Evolutionary conservation across 1,140 invertebrate species (phyloP), one percentile per base, ranked within the genome.

Genomic region (Portunus trituberculatus): DNA sequence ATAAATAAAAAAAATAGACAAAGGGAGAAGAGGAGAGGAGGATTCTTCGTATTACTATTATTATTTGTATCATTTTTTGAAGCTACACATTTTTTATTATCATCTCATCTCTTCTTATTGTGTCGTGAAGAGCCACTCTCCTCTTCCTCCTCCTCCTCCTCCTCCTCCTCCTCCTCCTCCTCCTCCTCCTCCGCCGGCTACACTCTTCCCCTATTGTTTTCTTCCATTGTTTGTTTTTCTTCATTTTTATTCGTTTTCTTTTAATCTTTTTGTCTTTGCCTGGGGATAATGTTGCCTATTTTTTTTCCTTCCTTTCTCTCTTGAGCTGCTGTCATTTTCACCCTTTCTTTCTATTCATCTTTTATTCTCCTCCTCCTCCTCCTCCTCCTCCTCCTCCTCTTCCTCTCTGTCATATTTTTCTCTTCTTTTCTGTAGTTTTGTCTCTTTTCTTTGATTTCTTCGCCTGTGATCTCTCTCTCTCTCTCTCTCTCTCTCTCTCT

Each of bases 151-250:
- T 20, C 67, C 67, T 76, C 67, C 67, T n/a, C n/a, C 67, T 76
- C n/a, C 67, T 76, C 67, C 67, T 76, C 67, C n/a, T 76, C 67
- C n/a, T 76, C 67, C 87, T 88, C 32, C 86, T 46, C 45, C 86
- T 48, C 87, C 46, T 16, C 86, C 86, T 88, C 20, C 59, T 76
- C 59, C 59, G 20, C 31, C 86, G 31, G 20, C 86, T 46, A 14
- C 84, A 14, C 84, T 4, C 86, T 52, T 31, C 46, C 16, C 20
- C 25, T 76, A 76, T 76, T 76, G 67, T 76, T 76, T 59, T 45
- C 87, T n/a, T 89, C 87, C 29, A 45, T 48, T 48, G 46, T 48
- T 48, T 89, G 39, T 89, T 45, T 45, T 48, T 25, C 32, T 14
- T 48, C 14, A 48, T 48, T 48, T 89, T 48, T 89, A 45, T 28